Percentiles rank a stretch among this genome's conserved stretches.
These are phyloP conservation scores for Hofmannophila pseudospretella DNA, from an alignment of 2,888 invertebrate species.

Conservation along the genomic window DNA sequence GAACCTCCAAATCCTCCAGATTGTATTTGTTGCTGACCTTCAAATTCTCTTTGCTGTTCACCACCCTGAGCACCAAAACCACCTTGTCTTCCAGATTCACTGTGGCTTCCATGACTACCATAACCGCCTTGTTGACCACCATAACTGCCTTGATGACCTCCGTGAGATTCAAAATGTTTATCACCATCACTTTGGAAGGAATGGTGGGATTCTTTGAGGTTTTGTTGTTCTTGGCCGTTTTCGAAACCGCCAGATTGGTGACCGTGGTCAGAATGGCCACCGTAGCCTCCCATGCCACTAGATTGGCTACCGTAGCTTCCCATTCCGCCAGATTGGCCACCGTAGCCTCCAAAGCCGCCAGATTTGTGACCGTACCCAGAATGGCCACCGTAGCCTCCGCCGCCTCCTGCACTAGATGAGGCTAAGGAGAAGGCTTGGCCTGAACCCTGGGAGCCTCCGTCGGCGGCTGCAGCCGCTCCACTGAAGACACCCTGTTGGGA, in stretches of 20 bases:
- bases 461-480: slow-evolving; percentile 39
- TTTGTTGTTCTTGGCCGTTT: slow-evolving; percentile 14
- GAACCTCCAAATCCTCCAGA: slow-evolving; percentile 5
- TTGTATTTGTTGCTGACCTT: slow-evolving; percentile 3
- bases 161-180: slow-evolving; percentile 1
- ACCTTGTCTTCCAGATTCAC: no score
- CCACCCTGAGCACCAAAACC: background rate
- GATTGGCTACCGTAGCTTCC: slow-evolving; percentile 1
- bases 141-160: slow-evolving; percentile 7
- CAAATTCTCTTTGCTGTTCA: slow-evolving; percentile 10
- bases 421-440: slow-evolving; percentile 43
- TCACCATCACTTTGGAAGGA: slow-evolving; percentile 25
- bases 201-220: slow-evolving; percentile 30
- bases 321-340: background rate
- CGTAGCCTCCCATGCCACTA: background rate
- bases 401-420: slow-evolving; percentile 16
- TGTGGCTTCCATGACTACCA: no score
- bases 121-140: slow-evolving; percentile 1
- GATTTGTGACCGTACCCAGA: background rate
- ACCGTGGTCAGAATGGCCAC: slow-evolving; percentile 1
- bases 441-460: slow-evolving; percentile 22
- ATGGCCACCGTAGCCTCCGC: background rate
- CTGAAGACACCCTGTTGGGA: slow-evolving; percentile 43
- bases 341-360: slow-evolving; percentile 6
- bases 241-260: slow-evolving; percentile 5